Percentiles rank a stretch among this genome's conserved stretches.
Evolutionary conservation across 2,113 vertebrate genomes (phyloP).

Genomic region (Phocoena sinus): DNA sequence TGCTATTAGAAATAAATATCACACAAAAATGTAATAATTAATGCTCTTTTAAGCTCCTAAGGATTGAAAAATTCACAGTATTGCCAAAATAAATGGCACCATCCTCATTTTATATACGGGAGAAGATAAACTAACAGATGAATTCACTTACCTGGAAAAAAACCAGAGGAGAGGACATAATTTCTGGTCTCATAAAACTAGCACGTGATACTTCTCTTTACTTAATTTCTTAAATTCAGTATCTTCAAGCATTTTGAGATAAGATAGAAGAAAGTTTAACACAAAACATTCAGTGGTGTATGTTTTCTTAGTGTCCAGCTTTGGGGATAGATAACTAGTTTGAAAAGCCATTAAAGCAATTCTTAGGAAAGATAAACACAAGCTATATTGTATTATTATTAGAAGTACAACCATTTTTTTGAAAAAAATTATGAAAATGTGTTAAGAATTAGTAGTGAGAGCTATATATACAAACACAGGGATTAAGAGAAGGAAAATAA

Average conservation of each 20-base stretch:
- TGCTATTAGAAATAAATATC: slow-evolving; percentile 53
- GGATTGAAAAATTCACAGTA: slow-evolving; percentile 2
- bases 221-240: not conserved
- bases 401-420: not conserved
- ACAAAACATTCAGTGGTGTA: not conserved
- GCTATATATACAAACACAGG: not conserved
- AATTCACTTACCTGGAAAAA: not conserved
- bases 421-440: not conserved
- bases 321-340: not conserved
- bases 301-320: not conserved
- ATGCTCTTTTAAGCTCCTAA: slow-evolving; percentile 9
- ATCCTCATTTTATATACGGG: not conserved
- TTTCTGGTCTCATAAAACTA: not conserved
- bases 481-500: not conserved
- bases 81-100: not conserved
- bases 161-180: not conserved
- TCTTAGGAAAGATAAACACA: not conserved
- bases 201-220: not conserved
- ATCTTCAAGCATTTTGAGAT: not conserved
- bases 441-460: not conserved
- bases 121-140: not conserved
- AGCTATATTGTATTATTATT: not conserved
- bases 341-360: not conserved
- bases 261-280: not conserved
- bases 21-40: not conserved